Evolutionary conservation across 2,113 vertebrate species (phyloP).

Genomic region (Myodes glareolus): DNA sequence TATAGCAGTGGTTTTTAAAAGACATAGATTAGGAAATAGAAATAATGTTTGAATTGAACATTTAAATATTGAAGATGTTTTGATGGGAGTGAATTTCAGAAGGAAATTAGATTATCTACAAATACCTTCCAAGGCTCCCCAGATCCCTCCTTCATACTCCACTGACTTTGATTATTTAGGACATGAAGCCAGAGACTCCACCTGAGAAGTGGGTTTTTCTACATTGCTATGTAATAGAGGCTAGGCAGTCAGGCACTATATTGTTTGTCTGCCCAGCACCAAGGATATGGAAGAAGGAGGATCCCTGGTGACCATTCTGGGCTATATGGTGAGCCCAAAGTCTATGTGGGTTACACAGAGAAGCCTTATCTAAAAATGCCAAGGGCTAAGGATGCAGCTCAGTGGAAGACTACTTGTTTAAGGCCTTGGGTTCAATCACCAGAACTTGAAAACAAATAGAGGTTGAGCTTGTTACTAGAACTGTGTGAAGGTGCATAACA

Average conservation of each 20-base stretch:
- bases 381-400: background rate
- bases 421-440: background rate
- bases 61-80: background rate
- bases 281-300: background rate
- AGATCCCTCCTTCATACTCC: background rate
- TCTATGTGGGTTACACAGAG: background rate
- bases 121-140: background rate
- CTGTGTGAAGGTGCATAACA: background rate
- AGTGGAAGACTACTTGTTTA: background rate
- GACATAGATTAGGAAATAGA: background rate
- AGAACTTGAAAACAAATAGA: background rate
- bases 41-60: background rate
- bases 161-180: background rate
- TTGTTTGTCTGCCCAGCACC: background rate
- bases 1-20: background rate
- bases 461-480: background rate
- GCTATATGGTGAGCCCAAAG: background rate
- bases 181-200: background rate
- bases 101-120: background rate
- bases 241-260: background rate
- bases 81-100: background rate
- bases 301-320: background rate
- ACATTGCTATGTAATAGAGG: background rate
- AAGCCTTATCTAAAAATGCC: background rate
- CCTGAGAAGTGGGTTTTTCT: background rate